Conservation (phyloP, 2,113 vertebrate genomes). For the Rhagologus leucostigma region DNA sequence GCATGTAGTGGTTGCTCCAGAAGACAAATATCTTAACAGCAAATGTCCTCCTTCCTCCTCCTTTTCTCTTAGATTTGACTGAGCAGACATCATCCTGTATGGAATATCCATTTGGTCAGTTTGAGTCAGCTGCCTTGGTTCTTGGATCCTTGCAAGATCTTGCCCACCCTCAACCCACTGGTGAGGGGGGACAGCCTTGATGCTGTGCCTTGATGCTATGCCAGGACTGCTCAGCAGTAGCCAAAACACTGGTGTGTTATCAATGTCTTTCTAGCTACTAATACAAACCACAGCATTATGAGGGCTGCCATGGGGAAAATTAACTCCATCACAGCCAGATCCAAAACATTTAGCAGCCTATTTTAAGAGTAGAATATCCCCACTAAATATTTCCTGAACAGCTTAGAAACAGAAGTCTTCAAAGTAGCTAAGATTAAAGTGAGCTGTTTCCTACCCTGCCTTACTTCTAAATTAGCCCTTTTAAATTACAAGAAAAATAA, state of each 20-base stretch:
- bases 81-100: neutral
- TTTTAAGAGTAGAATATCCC: neutral
- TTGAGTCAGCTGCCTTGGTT: neutral
- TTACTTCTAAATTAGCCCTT: neutral
- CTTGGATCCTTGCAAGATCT: neutral
- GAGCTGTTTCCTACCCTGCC: neutral
- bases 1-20: accelerated
- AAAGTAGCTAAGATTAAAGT: neutral
- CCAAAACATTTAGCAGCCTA: neutral
- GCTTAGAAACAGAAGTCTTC: neutral
- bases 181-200: neutral
- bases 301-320: neutral
- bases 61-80: neutral
- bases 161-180: accelerated
- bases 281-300: neutral
- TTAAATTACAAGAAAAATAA: neutral
- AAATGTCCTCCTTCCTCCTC: neutral
- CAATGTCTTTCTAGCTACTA: neutral
- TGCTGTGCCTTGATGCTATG: neutral
- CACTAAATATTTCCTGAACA: neutral
- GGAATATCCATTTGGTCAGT: neutral
- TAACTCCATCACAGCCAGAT: neutral
- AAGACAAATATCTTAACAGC: neutral
- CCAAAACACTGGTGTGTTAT: neutral
- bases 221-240: neutral